Base-by-base conservation (phyloP, 2,888 invertebrate genomes). In the Tinea pellionella region DNA sequence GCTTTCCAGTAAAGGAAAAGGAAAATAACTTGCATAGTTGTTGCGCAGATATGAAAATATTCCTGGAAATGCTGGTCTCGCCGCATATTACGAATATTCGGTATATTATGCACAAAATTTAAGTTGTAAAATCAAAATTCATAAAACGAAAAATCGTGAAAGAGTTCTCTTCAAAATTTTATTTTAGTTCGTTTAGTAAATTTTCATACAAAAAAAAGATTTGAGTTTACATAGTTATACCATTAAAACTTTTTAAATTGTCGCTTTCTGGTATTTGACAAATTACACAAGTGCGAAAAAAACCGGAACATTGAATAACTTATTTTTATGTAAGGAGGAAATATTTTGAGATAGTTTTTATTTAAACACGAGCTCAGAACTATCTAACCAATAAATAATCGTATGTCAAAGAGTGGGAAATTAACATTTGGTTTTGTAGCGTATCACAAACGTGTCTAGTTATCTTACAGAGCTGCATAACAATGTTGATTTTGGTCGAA, bases 361-460 rank as follows among this genome's bases (percentile, higher is more conserved):
- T n/a, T n/a, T n/a, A n/a, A n/a, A n/a, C n/a, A n/a, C n/a, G n/a
- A n/a, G n/a, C n/a, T 24, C 24, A 24, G 24, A 24, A 24, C 6
- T 24, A 24, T 24, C 6, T 24, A 24, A 24, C 24, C 6, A 24
- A 24, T 3, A 6, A 3, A 3, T 24, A 24, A 24, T 24, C 2
- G 3, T 24, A 24, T 24, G 6, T 24, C 24, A 37, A 37, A 37
- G 37, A 47, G 47, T 72, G 70, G 65, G 72, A 73, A 72, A 61
- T 51, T 60, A 65, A 64, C 73, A 71, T 71, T 72, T 71, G 72
- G 66, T 66, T 69, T 24, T 67, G 15, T 11, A 15, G 15, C 51
- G n/a, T 13, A 47, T 41, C 60, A 19, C 12, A 18, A 32, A 42
- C 41, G 61, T 37, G 43, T 29, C 58, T 58, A 61, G 58, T 42